These are phyloP conservation scores for Arenaria interpres DNA, from an alignment of 2,113 vertebrate species.

Conservation along the genomic window DNA sequence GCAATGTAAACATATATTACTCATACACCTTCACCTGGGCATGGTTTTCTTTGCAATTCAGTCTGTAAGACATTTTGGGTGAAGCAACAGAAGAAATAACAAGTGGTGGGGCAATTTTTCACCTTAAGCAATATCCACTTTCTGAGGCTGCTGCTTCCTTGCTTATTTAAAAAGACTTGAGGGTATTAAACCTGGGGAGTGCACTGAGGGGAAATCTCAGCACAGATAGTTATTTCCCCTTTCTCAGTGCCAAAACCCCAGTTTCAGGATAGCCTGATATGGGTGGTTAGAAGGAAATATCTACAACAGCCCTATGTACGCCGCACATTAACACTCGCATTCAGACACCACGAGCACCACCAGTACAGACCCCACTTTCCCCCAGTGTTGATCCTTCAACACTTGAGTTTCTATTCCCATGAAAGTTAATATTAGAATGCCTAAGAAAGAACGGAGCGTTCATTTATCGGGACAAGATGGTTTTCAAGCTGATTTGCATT, in stretches of 20 bases:
- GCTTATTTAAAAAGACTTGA: not conserved
- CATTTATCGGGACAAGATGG: not conserved
- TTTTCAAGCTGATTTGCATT: conserved; percentile 20
- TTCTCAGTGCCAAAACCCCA: not conserved
- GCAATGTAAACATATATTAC: rapidly evolving
- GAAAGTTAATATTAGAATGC: not conserved
- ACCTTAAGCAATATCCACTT: not conserved
- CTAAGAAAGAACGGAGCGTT: rapidly evolving
- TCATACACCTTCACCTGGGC: not conserved
- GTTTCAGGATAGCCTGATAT: not conserved
- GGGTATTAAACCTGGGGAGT: not conserved
- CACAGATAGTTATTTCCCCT: too few relatives aligned
- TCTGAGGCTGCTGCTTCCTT: not conserved
- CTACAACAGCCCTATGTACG: rapidly evolving
- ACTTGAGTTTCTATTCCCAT: not conserved
- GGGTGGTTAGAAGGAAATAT: not conserved
- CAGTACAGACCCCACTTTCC: not conserved
- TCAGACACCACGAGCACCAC: not conserved
- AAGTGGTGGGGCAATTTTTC: rapidly evolving
- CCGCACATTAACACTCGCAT: not conserved
- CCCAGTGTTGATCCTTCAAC: not conserved
- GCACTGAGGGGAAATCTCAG: not conserved
- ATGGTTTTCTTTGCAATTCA: not conserved
- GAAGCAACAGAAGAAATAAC: not conserved
- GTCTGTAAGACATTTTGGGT: not conserved